Evolutionary conservation across 64 coral and sea anemone species (phyloP).

Genomic region (Pocillopora damicornis): DNA sequence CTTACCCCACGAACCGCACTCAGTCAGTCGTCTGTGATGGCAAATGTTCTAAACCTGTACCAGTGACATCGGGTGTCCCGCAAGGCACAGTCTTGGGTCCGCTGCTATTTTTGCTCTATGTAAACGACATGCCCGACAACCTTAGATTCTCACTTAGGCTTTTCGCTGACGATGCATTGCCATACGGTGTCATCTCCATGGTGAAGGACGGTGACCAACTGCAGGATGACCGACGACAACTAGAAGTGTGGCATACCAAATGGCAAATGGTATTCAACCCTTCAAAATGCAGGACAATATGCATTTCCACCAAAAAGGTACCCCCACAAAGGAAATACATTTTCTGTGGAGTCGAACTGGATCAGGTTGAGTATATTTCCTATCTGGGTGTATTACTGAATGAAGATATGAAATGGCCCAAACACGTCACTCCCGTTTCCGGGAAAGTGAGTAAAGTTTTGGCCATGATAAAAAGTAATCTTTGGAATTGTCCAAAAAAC

Average conservation of each 20-base stretch:
- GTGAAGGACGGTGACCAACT: background rate
- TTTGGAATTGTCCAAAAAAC: slow-evolving; percentile 17
- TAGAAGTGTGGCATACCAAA: slow-evolving; percentile 14
- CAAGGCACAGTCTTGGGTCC: no score
- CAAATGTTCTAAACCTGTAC: no score
- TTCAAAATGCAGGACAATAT: slow-evolving; percentile 20
- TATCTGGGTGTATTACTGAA: background rate
- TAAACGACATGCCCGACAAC: no score
- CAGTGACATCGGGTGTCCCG: background rate
- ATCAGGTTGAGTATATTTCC: background rate
- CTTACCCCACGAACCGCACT: no score
- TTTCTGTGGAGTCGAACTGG: background rate
- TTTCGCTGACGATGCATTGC: slow-evolving; percentile 12
- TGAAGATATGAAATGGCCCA: background rate
- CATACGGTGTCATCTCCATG: background rate
- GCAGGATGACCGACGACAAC: background rate
- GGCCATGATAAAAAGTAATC: background rate
- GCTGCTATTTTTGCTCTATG: no score
- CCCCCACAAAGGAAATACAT: background rate
- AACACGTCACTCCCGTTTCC: no score
- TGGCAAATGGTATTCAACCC: slow-evolving; percentile 28
- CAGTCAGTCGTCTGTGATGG: no score
- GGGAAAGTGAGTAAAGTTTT: no score
- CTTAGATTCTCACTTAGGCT: background rate
- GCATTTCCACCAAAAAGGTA: background rate